phyloP scores from a whole-genome alignment of 2,113 vertebrate genomes.

The Atractosteus spatula region DNA sequence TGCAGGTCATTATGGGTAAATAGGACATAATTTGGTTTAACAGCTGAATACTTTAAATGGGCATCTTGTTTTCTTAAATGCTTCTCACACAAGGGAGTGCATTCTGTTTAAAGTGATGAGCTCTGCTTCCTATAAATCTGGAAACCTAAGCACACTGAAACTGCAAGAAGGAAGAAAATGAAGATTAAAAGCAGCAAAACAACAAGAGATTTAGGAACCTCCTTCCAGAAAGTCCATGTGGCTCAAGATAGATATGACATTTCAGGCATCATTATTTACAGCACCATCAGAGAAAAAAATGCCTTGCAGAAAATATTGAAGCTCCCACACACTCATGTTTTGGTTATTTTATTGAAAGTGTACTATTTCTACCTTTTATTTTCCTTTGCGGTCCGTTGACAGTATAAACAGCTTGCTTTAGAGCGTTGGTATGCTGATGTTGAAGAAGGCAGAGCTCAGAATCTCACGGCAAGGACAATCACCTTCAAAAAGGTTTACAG shows the following conservation, averaged over 20 bases:
- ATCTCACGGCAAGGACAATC: slow-evolving; percentile 20
- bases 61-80: slow-evolving; percentile 18
- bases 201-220: not conserved
- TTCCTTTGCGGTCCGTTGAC: too few relatives aligned
- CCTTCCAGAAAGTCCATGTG: too few relatives aligned
- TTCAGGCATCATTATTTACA: too few relatives aligned
- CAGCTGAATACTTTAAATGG: slow-evolving; percentile 11
- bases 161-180: not conserved
- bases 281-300: too few relatives aligned
- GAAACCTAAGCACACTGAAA: not conserved
- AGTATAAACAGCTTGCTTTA: too few relatives aligned
- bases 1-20: not conserved
- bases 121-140: slow-evolving; percentile 6
- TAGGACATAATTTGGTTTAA: not conserved
- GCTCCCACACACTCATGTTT: not conserved
- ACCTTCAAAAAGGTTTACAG: slow-evolving; percentile 36
- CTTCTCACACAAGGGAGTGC: slow-evolving; percentile 3
- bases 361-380: too few relatives aligned
- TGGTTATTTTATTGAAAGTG: too few relatives aligned
- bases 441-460: slow-evolving; percentile 16
- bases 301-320: too few relatives aligned
- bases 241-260: too few relatives aligned
- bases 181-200: not conserved
- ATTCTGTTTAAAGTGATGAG: slow-evolving; percentile 12
- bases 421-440: not conserved